Evolutionary conservation across 37 sponge, comb jelly and placozoan species (phyloP), one percentile per base, ranked within the genome.

Genomic region (Theonella swinhoei): DNA sequence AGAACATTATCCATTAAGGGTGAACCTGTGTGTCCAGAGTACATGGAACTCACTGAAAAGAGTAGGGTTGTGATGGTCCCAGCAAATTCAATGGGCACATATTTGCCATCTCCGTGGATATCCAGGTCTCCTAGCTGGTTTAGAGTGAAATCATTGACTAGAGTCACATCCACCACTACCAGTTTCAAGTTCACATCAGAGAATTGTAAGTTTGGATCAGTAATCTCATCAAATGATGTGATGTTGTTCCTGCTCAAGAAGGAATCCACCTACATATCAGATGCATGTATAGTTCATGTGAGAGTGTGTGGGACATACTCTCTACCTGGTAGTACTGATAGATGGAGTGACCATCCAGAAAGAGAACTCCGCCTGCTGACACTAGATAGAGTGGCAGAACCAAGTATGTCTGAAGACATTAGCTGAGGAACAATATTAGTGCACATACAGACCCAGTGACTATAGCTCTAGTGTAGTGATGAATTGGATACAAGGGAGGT

Each of bases 1-100:
- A n/a, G n/a, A n/a, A n/a, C n/a, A n/a, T n/a, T n/a, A n/a, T n/a
- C n/a, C n/a, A n/a, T n/a, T n/a, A n/a, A n/a, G n/a, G n/a, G n/a
- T n/a, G n/a, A n/a, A n/a, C n/a, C n/a, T n/a, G n/a, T n/a, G n/a
- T n/a, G n/a, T n/a, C n/a, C n/a, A n/a, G n/a, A n/a, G n/a, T n/a
- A n/a, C n/a, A n/a, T n/a, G n/a, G 0, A 1, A 78, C 79, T 54
- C 60, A 87, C 87, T 78, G 62, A 80, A 38, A 80, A 72, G 8
- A 73, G 38, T 4, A 87, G 66, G 26, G 87, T 23, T 40, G 64
- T 25, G 24, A 63, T 37, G 1, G 37, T 65, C 0, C 87, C 87
- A 38, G 78, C 80, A 87, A 87, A 79, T 40, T 87, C 87, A 63
- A 79, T 62, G 14, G 80, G 64, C 41, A 79, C 64, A 65, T 64